phyloP scores from a whole-genome alignment of 2,888 invertebrate species.

The Cheilosia variabilis region DNA sequence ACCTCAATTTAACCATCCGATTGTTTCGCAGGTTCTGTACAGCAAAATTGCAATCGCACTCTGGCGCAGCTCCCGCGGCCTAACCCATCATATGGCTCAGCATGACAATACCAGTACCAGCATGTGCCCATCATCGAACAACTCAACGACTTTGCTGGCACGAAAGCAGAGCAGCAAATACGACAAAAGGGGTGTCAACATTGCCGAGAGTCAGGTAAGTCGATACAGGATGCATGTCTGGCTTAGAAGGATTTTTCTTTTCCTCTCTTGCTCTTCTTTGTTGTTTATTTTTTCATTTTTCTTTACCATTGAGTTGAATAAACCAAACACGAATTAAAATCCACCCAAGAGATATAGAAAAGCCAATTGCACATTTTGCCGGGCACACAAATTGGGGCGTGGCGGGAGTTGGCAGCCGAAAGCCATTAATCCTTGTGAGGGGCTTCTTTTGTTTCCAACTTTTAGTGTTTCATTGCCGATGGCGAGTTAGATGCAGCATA shows the following conservation, averaged over 20 bases:
- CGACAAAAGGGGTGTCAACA: slow-evolving; percentile 83
- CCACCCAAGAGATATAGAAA: not conserved
- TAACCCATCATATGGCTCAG: slow-evolving; percentile 85
- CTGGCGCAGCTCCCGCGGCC: slow-evolving; percentile 90
- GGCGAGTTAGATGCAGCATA: slow-evolving; percentile 4
- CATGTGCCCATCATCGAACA: slow-evolving; percentile 79
- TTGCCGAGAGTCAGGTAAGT: slow-evolving; percentile 83
- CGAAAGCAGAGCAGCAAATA: slow-evolving; percentile 84
- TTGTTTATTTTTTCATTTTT: not conserved
- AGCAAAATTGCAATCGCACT: slow-evolving; percentile 92
- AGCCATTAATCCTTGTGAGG: slow-evolving; percentile 23
- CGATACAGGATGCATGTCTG: not conserved
- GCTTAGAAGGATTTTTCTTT: not conserved
- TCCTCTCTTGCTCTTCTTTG: not conserved
- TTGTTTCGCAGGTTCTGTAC: slow-evolving; percentile 87
- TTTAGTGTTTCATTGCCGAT: slow-evolving; percentile 9
- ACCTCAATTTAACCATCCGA: not conserved
- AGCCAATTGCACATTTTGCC: slow-evolving; percentile 44
- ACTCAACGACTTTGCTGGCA: slow-evolving; percentile 80
- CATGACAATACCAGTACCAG: slow-evolving; percentile 81
- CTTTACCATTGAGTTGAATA: slow-evolving; percentile 30
- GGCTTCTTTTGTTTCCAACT: slow-evolving; percentile 6
- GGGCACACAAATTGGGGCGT: not conserved
- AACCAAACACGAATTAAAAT: slow-evolving; percentile 13
- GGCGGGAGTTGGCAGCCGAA: not conserved